phyloP scores from a whole-genome alignment of 1,140 invertebrate species.

The Habropoda laboriosa region DNA sequence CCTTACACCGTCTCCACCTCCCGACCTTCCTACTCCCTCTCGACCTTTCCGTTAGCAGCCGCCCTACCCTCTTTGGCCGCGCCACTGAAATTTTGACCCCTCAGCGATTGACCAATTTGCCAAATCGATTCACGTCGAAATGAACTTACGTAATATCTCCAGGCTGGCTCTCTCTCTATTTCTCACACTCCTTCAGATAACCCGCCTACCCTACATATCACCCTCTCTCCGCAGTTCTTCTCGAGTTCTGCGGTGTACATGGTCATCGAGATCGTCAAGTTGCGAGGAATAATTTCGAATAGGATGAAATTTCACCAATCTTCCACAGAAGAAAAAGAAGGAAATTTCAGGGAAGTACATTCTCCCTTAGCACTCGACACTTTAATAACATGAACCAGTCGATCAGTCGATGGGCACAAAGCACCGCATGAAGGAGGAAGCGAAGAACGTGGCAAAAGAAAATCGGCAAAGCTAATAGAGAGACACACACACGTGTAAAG shows the following conservation, averaged over 20 bases:
- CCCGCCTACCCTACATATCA: constrained; percentile 5
- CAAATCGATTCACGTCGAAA: constrained; percentile 77
- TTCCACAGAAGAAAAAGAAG: not conserved
- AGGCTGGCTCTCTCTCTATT: constrained; percentile 19
- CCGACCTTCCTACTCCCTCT: constrained; percentile 12
- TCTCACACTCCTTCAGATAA: constrained; percentile 41
- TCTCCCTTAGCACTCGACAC: not conserved
- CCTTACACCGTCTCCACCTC: constrained; percentile 76
- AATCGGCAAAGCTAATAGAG: constrained; percentile 29
- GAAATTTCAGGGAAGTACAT: not conserved
- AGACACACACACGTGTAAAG: too few relatives aligned
- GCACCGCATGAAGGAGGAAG: constrained; percentile 3
- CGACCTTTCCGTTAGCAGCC: constrained; percentile 29
- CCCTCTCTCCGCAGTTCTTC: too few relatives aligned
- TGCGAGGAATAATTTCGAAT: too few relatives aligned
- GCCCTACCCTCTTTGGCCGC: constrained; percentile 57
- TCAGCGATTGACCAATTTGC: constrained; percentile 81
- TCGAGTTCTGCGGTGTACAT: too few relatives aligned
- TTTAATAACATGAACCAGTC: constrained; percentile 20
- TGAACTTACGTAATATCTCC: constrained; percentile 71
- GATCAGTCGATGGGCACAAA: constrained; percentile 30
- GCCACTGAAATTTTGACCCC: constrained; percentile 73
- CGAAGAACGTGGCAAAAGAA: constrained; percentile 22
- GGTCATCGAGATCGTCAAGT: not conserved
- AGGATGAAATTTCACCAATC: too few relatives aligned